phyloP scores from a whole-genome alignment of 2,888 invertebrate species.

The Aleiodes leptofemur region DNA sequence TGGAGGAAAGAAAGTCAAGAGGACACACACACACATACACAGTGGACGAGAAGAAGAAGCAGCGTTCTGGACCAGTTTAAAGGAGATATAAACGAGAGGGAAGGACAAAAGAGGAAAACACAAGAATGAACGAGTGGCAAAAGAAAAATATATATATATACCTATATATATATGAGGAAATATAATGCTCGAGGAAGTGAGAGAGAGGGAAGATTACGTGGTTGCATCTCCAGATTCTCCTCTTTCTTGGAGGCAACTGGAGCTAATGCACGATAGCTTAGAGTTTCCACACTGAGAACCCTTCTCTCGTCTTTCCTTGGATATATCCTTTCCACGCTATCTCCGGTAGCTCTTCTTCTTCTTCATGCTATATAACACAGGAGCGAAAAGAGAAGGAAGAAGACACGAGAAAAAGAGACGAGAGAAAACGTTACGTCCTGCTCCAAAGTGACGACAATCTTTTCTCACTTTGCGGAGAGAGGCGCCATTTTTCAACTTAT shows the following conservation, averaged over 20 bases:
- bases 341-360: constrained; percentile 13
- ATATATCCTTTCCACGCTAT: constrained; percentile 39
- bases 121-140: background rate
- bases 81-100: constrained; percentile 36
- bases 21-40: background rate
- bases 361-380: background rate
- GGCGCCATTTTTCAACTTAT: constrained; percentile 71
- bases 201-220: constrained; percentile 20
- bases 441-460: constrained; percentile 49
- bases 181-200: constrained; percentile 1
- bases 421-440: constrained; percentile 21
- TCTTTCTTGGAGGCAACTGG: constrained; percentile 24
- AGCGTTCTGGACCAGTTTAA: constrained; percentile 38
- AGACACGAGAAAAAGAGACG: constrained; percentile 7
- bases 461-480: constrained; percentile 67
- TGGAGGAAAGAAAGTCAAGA: background rate
- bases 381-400: too few relatives aligned
- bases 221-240: constrained; percentile 9
- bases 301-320: background rate
- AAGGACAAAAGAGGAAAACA: background rate
- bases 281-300: background rate
- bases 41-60: background rate
- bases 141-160: background rate
- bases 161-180: background rate
- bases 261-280: constrained; percentile 43